phyloP scores from a whole-genome alignment of 2,797 vertebrate species.

The Podarcis lilfordi region DNA sequence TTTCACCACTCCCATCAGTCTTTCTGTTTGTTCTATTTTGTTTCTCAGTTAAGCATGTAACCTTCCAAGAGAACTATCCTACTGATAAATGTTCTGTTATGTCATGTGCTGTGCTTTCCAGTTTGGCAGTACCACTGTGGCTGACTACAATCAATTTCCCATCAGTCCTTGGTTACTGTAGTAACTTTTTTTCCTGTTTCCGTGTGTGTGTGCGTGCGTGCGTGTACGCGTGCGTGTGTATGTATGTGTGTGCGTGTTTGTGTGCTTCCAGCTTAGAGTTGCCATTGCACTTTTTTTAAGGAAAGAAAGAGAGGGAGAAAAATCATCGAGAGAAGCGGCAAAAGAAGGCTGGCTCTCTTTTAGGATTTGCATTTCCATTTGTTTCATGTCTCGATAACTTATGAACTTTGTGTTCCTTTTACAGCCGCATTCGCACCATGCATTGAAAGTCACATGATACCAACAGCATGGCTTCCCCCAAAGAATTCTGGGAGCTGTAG shows the following conservation, averaged over 20 bases:
- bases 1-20: constrained; percentile 71
- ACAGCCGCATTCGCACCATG: too few species aligned
- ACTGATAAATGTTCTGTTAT: constrained; percentile 77
- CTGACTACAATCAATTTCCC: constrained; percentile 80
- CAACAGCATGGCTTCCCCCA: too few species aligned
- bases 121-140: constrained; percentile 78
- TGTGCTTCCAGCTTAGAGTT: constrained; percentile 77
- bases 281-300: constrained; percentile 79
- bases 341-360: constrained; percentile 75
- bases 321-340: constrained; percentile 62
- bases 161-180: constrained; percentile 75
- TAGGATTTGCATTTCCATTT: constrained; percentile 68
- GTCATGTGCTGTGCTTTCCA: constrained; percentile 78
- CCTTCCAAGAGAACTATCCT: constrained; percentile 76
- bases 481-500: too few species aligned
- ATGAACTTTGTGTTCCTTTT: constrained; percentile 51
- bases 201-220: constrained; percentile 54
- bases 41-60: constrained; percentile 83
- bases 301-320: constrained; percentile 54
- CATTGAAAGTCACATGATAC: too few species aligned
- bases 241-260: constrained; percentile 68
- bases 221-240: constrained; percentile 61
- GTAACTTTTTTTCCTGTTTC: constrained; percentile 76
- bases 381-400: constrained; percentile 69
- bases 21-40: constrained; percentile 67